Evolutionary conservation across 2,888 invertebrate species (phyloP), one percentile per base, ranked within the genome.

Genomic region (Phytoseiulus persimilis): DNA sequence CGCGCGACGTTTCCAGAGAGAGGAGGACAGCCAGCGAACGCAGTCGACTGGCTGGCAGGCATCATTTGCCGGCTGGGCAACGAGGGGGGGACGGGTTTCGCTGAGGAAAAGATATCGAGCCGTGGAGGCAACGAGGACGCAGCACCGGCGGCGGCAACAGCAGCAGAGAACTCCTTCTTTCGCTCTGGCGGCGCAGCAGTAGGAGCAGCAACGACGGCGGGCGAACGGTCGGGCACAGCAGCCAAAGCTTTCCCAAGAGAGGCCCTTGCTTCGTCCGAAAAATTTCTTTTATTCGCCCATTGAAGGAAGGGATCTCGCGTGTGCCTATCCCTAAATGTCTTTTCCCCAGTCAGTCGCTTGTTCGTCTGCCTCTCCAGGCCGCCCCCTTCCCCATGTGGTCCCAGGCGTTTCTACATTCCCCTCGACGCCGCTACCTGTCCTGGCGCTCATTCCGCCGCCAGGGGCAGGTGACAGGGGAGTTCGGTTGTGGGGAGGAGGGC

Each of bases 41-140:
- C 23, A 18, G 18, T 65, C 18, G 65, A 65, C 65, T 65, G 39
- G 39, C 39, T 39, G 65, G 65, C 65, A 65, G 65, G 65, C 65
- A 65, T 65, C 65, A 65, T 65, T 65, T 65, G 65, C 65, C 65
- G 65, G 65, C 65, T 14, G 65, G 65, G 28, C 1, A 28, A n/a
- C n/a, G n/a, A n/a, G n/a, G 65, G 65, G 65, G 65, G 65, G 28
- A 65, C 65, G 65, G 65, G 65, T 65, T 65, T 28, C 65, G 65
- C 65, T 65, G 65, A 65, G 28, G 65, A 65, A 65, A 65, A 65
- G 65, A 65, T 65, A 65, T 65, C 65, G 65, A 65, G 65, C 28
- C 65, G 65, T 65, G 65, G 65, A 65, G 65, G 65, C 65, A 65
- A 65, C 65, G 65, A 65, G 65, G 65, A 65, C 65, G 65, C 65